Evolutionary conservation across 1,140 invertebrate genomes (phyloP).

Genomic region (Hesperophylax magnus): DNA sequence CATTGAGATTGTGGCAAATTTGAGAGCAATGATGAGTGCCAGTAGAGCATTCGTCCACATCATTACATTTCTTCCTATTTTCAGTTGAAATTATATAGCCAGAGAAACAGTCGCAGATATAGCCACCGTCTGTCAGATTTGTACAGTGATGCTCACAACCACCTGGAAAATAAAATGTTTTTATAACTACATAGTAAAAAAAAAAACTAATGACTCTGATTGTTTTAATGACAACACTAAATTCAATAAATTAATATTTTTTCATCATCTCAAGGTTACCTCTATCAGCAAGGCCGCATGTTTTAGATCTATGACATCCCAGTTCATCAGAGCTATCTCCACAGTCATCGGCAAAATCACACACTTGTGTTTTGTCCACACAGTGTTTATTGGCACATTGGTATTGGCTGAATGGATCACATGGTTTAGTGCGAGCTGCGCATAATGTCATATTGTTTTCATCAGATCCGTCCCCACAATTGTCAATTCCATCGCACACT

Average conservation of each 20-base stretch:
- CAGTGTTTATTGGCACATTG: slow-evolving; percentile 95
- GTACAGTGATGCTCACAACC: slow-evolving; percentile 95
- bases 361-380: slow-evolving; percentile 84
- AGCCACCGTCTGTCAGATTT: slow-evolving; percentile 86
- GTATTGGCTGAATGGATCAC: slow-evolving; percentile 83
- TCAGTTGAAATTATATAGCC: slow-evolving; percentile 86
- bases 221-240: no score
- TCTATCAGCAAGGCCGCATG: slow-evolving; percentile 79
- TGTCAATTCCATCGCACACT: slow-evolving; percentile 88
- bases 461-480: slow-evolving; percentile 94
- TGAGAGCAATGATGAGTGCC: slow-evolving; percentile 92
- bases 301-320: slow-evolving; percentile 86
- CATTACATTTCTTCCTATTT: slow-evolving; percentile 85
- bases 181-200: not conserved
- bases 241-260: no score
- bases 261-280: slow-evolving; percentile 56
- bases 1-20: slow-evolving; percentile 92
- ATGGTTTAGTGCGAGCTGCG: slow-evolving; percentile 78
- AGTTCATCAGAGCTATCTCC: slow-evolving; percentile 91
- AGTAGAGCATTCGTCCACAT: slow-evolving; percentile 92
- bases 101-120: slow-evolving; percentile 89
- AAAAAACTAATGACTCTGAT: no score
- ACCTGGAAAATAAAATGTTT: slow-evolving; percentile 68
- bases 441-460: slow-evolving; percentile 94
- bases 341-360: slow-evolving; percentile 87